Base-by-base conservation (phyloP, 2,797 vertebrate genomes). In the Clamator glandarius region DNA sequence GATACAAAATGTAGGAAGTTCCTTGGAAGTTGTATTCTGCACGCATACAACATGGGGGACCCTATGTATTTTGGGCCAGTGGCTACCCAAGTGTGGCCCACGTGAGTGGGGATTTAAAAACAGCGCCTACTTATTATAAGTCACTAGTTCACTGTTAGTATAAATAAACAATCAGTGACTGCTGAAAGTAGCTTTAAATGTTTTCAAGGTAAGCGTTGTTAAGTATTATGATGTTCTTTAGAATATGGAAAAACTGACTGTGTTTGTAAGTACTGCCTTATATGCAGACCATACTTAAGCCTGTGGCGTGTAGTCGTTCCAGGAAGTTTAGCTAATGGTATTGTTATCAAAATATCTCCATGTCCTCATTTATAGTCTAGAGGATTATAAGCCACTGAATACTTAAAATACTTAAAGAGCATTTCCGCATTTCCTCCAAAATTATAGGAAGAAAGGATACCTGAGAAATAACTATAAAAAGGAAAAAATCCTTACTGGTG, bases 111-210 rank as follows among this genome's bases (percentile, higher is more conserved):
- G 28, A 11, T 36, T 11, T 35, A 46, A 73, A 62, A 91, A 35
- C 0, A 5, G 5, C 54, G 15, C 16, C 33, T 64, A 4, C 8
- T 29, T 75, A 6, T 24, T 64, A 15, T 0, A 0, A 75, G 51
- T 79, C 26, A 29, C 23, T 72, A 42, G 48, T 62, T 76, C 8
- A 4, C 12, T 77, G 24, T 66, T 73, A 25, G 11, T 36, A 29
- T 48, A 25, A 79, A 69, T 66, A 42, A 87, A 12, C 28, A 61
- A 89, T 58, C 7, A 41, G n/a, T 50, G n/a, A 33, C 51, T 73
- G 35, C 18, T 87, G 61, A 74, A 79, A 88, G 51, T 39, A 39
- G 57, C 25, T 92, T 85, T 67, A 41, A 63, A 44, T 51, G 10
- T 83, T 66, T 94, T 62, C 24, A 35, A 63, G 55, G 16, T 35